These are phyloP conservation scores for Halictus rubicundus DNA, from an alignment of 1,140 invertebrate species.

Conservation along the genomic window DNA sequence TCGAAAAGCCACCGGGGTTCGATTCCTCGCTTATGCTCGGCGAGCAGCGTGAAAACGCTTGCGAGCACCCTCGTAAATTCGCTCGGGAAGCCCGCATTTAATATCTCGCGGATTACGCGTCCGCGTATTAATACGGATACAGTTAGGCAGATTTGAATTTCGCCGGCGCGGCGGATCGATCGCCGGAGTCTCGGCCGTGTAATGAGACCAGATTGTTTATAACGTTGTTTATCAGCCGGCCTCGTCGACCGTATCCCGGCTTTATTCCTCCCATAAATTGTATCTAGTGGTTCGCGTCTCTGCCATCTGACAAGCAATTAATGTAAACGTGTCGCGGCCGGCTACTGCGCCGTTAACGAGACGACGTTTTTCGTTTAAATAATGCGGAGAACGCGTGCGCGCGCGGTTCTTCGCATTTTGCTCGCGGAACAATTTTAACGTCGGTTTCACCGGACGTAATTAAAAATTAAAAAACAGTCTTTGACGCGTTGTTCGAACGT, in stretches of 20 bases:
- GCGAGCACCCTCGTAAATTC: slow-evolving; percentile 4
- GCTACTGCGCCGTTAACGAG: slow-evolving; percentile 45
- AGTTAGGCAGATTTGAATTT: slow-evolving; percentile 32
- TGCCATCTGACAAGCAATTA: slow-evolving; percentile 58
- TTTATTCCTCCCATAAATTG: slow-evolving; percentile 48
- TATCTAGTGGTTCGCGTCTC: slow-evolving; percentile 33
- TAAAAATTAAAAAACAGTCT: no score
- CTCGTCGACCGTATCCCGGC: slow-evolving; percentile 44
- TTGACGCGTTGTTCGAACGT: no score
- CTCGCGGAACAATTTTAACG: no score
- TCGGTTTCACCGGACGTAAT: no score
- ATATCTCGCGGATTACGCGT: slow-evolving; percentile 14
- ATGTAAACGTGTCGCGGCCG: slow-evolving; percentile 51
- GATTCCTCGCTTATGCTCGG: background rate
- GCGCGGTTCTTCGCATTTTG: background rate
- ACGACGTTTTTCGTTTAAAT: slow-evolving; percentile 55
- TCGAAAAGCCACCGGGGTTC: background rate
- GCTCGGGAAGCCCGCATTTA: background rate
- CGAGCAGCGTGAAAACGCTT: background rate
- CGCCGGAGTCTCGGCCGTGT: slow-evolving; percentile 18
- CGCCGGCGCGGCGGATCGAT: slow-evolving; percentile 13
- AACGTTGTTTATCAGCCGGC: slow-evolving; percentile 53
- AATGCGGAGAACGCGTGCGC: slow-evolving; percentile 23
- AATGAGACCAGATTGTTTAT: slow-evolving; percentile 58
- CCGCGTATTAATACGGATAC: slow-evolving; percentile 26